Base-by-base conservation (phyloP, 2,797 vertebrate genomes). In the Hyperoplus lanceolatus region DNA sequence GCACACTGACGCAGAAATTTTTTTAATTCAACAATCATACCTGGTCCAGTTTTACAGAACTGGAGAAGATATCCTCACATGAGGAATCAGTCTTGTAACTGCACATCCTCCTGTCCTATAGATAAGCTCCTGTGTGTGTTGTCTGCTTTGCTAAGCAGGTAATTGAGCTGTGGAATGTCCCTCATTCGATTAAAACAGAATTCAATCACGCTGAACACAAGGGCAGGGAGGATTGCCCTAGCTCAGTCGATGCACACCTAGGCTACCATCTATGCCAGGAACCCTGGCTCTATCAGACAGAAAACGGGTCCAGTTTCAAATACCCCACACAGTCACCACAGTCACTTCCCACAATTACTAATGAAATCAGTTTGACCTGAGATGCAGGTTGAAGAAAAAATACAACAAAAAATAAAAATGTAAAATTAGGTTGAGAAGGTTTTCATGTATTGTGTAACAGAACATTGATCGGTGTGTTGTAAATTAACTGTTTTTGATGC, bases 161-260 rank as follows among this genome's bases (percentile, higher is more conserved):
- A 63, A 83, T 73, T 77, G 74, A 86, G 70, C 67, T 68, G 75
- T 59, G 72, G 73, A 69, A 69, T 80, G 79, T 66, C 79, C 84
- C 79, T 77, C 56, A 75, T 88, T 85, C 79, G 70, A 89, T 71
- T 84, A 77, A 85, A 84, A 78, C 59, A 49, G 64, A 89, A 80
- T 79, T 78, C 72, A 75, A 81, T 75, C 71, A 80, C 39, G 66
- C 54, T 43, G 80, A 83, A 29, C 87, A 83, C 79, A 85, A 85
- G 79, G 77, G 71, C 86, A 83, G 62, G 14, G 59, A 74, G 74
- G 71, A 76, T 50, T 70, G 75, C 58, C 82, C 76, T 43, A 59
- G 70, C 76, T 82, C 70, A 55, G 64, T 76, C 60, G 29, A 53
- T 56, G 54, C 77, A 74, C 75, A 75, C 29, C 62, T 61, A 18